These are phyloP conservation scores for Callionymus lyra DNA, from an alignment of 2,113 vertebrate genomes.

Conservation along the genomic window DNA sequence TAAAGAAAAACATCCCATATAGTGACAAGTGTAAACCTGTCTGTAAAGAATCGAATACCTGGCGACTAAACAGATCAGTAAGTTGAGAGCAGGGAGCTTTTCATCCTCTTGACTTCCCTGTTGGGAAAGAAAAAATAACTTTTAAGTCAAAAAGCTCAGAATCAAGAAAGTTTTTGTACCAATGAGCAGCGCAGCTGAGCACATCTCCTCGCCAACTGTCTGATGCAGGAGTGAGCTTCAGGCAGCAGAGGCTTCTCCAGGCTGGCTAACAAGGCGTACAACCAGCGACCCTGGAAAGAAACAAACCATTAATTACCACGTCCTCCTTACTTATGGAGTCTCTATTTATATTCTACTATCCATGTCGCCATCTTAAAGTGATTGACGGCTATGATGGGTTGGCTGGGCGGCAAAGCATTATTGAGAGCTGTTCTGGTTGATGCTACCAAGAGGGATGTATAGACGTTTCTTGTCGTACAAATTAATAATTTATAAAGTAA, in stretches of 20 bases:
- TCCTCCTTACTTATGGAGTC: too few relatives aligned
- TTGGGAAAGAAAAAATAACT: neutral
- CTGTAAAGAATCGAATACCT: constrained; percentile 64
- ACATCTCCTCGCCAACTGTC: constrained; percentile 88
- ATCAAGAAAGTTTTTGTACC: constrained; percentile 53
- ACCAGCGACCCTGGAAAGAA: constrained; percentile 80
- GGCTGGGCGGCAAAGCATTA: too few relatives aligned
- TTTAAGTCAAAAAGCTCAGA: neutral
- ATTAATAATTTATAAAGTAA: too few relatives aligned
- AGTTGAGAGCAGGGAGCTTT: constrained; percentile 82
- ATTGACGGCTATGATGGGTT: too few relatives aligned
- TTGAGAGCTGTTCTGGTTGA: too few relatives aligned
- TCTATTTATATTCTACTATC: too few relatives aligned
- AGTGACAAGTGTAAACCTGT: neutral
- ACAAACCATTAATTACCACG: too few relatives aligned
- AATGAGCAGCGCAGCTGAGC: constrained; percentile 79
- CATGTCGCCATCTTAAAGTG: too few relatives aligned
- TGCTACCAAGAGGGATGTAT: too few relatives aligned
- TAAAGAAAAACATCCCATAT: too few relatives aligned
- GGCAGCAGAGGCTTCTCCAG: constrained; percentile 93
- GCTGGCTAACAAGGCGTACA: constrained; percentile 85
- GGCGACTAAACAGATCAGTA: constrained; percentile 94
- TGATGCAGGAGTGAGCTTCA: constrained; percentile 91
- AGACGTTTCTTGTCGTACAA: too few relatives aligned
- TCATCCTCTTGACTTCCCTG: constrained; percentile 84